Evolutionary conservation across 1,140 invertebrate genomes (phyloP), one percentile per base, ranked within the genome.

Genomic region (Pseudomyrmex pallidus): DNA sequence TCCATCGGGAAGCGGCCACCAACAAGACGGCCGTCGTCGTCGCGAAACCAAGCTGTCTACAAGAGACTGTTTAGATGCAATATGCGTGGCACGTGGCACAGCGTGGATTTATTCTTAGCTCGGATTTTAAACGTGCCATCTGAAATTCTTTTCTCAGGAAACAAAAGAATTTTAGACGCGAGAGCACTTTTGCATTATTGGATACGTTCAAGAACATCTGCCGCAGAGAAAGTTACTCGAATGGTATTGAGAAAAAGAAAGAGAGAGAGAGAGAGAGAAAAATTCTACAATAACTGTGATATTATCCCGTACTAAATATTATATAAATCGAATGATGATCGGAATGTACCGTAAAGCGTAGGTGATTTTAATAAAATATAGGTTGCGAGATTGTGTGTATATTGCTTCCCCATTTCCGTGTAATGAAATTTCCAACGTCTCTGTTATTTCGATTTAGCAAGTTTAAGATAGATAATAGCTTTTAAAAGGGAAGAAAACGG

Each of bases 41-140:
- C 44, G 84, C 22, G 70, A 78, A 73, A 70, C 76, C 68, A 61
- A 83, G 52, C 84, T 85, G 74, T 88, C 87, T 83, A 80, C 78
- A 84, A 63, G 15, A 46, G 70, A 63, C 72, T 73, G 57, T 15
- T 15, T 61, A 82, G 54, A 82, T 84, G 73, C 62, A 77, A 76
- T 86, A 57, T 72, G 44, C 76, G 17, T 12, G 87, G 87, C 87
- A 85, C 86, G 86, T 88, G 87, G 85, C 85, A 82, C 68, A 25
- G 70, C 57, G n/a, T n/a, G 8, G 70, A 70, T 87, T 68, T 89
- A 89, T 89, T 89, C 84, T 86, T 72, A 72, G 68, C 77, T 12
- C 12, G 74, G 35, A 22, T 57, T 82, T 63, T 13, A 44, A 63
- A 62, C 10, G 15, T 74, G 44, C 61, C 52, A 80, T 66, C 84